Conservation (phyloP, 2,113 vertebrate species). For the Jacana jacana region DNA sequence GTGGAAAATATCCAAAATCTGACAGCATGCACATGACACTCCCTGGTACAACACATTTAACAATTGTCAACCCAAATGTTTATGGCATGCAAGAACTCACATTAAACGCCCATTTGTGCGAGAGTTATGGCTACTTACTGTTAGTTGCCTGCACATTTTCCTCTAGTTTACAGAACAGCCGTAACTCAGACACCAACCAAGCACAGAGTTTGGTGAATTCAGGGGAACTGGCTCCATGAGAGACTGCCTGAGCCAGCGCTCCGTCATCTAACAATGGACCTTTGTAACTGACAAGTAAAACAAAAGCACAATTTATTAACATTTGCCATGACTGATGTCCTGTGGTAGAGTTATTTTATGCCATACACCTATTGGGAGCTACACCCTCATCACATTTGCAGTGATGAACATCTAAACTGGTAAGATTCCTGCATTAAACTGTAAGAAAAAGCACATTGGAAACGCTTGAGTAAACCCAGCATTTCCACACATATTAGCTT, state of each 20-base stretch:
- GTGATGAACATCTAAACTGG: not conserved
- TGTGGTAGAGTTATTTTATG: not conserved
- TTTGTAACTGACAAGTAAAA: constrained; percentile 85
- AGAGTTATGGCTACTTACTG: constrained; percentile 79
- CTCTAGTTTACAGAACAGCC: constrained; percentile 88
- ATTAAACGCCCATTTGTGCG: not conserved
- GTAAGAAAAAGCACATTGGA: not conserved
- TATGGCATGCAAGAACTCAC: not conserved
- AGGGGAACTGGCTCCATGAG: constrained; percentile 85
- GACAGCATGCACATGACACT: not conserved
- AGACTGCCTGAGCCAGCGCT: constrained; percentile 82
- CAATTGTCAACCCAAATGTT: not conserved
- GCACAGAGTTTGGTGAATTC: constrained; percentile 96
- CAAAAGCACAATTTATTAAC: constrained; percentile 39
- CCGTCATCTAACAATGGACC: constrained; percentile 93
- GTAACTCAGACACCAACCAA: constrained; percentile 92
- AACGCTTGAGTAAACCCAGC: not conserved
- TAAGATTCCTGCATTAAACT: not conserved
- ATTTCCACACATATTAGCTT: not conserved
- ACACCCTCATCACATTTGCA: not conserved
- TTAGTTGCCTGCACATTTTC: constrained; percentile 97
- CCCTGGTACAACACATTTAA: not conserved
- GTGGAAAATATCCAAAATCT: not conserved
- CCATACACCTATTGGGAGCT: not conserved
- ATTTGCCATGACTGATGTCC: not conserved